A percentile compares a stretch with the other conserved stretches of the same genome.
Conservation (phyloP, 2,113 vertebrate genomes). For the Anhinga rufa region DNA sequence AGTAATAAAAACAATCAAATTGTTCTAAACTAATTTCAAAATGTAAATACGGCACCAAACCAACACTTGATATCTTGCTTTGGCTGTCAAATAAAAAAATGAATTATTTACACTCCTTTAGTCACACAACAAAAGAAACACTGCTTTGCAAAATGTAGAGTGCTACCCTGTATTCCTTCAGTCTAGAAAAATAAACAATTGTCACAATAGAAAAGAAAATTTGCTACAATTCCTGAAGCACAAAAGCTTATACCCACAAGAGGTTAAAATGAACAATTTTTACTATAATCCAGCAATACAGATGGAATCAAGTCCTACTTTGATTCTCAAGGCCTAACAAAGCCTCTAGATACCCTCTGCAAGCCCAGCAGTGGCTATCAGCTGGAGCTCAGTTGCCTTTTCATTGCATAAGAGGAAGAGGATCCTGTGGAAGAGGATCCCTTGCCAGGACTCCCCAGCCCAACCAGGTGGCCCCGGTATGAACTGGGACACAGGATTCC, state of each 20-base stretch:
- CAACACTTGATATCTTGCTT: constrained; percentile 15
- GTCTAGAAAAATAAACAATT: neutral
- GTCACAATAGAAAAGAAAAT: neutral
- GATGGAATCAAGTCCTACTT: neutral
- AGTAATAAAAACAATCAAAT: neutral
- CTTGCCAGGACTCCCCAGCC: neutral
- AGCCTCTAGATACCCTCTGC: neutral
- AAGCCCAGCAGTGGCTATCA: neutral
- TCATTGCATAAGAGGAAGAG: neutral
- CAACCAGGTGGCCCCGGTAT: neutral
- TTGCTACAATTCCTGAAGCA: neutral
- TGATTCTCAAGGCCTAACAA: neutral
- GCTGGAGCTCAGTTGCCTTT: neutral
- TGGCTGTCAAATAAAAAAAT: neutral
- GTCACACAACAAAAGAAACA: neutral
- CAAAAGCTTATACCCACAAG: neutral
- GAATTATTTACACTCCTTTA: constrained; percentile 24
- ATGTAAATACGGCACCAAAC: neutral
- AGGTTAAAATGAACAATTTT: neutral
- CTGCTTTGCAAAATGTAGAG: neutral
- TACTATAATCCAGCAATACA: neutral
- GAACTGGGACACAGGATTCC: neutral
- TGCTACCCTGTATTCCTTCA: neutral
- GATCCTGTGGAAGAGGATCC: neutral
- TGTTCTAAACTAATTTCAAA: constrained; percentile 1